A percentile compares a stretch with the other conserved stretches of the same genome.
These are phyloP conservation scores for Eilema depressum DNA, from an alignment of 2,888 invertebrate species.

Conservation along the genomic window DNA sequence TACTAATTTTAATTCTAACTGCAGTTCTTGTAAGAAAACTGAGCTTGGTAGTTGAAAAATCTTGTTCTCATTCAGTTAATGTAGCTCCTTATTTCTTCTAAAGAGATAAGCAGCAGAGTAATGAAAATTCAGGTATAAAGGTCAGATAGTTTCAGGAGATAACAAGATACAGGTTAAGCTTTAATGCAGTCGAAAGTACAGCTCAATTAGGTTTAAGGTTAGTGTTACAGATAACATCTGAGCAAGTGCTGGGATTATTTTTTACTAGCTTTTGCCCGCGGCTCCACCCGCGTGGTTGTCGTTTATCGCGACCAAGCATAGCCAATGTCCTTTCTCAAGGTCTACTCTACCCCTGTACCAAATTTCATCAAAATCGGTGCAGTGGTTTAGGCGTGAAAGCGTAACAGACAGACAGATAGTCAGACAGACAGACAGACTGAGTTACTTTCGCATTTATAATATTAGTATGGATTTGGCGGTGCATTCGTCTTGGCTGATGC, in stretches of 20 bases:
- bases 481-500: neutral
- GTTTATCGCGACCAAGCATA: too few relatives aligned
- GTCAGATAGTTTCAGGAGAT: conserved; percentile 36
- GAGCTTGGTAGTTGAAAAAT: neutral
- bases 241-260: conserved; percentile 3
- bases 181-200: conserved; percentile 24
- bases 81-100: neutral
- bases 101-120: conserved; percentile 27
- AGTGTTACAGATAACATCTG: conserved; percentile 31
- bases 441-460: too few relatives aligned
- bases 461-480: too few relatives aligned
- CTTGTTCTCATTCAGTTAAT: neutral
- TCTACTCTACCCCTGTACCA: too few relatives aligned
- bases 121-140: conserved; percentile 36
- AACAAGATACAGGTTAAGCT: conserved; percentile 30
- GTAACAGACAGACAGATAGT: too few relatives aligned
- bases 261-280: too few relatives aligned
- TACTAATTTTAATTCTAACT: too few relatives aligned
- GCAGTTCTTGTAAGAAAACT: neutral
- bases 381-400: too few relatives aligned
- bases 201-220: conserved; percentile 20
- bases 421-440: too few relatives aligned
- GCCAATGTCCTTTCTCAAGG: too few relatives aligned
- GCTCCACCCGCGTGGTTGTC: too few relatives aligned
- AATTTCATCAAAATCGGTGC: too few relatives aligned